Evolutionary conservation across 2,888 invertebrate genomes (phyloP).

Genomic region (Aproaerema taeniolella): DNA sequence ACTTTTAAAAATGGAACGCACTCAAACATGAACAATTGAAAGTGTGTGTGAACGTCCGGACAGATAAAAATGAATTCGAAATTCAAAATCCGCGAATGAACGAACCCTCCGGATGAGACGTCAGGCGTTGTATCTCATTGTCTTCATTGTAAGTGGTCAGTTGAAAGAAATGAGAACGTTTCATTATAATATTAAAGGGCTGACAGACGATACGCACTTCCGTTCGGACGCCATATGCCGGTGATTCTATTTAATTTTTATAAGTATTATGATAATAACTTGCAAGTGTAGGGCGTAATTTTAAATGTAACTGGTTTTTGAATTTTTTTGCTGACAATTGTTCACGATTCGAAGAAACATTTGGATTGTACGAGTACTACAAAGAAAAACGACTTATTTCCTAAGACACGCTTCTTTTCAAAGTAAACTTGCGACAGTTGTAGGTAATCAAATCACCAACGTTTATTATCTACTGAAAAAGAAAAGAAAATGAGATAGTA

Average conservation of each 20-base stretch:
- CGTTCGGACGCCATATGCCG: slow-evolving; percentile 65
- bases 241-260: slow-evolving; percentile 47
- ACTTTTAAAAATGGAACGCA: slow-evolving; percentile 19
- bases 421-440: no score
- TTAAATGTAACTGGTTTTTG: slow-evolving; percentile 20
- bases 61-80: slow-evolving; percentile 28
- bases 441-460: no score
- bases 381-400: no score
- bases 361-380: no score
- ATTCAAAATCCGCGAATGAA: slow-evolving; percentile 32
- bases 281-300: slow-evolving; percentile 27
- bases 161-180: slow-evolving; percentile 65
- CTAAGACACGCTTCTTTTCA: no score
- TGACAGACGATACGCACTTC: slow-evolving; percentile 74
- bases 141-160: slow-evolving; percentile 71
- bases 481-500: no score
- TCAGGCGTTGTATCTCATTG: slow-evolving; percentile 58
- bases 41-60: slow-evolving; percentile 3
- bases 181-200: slow-evolving; percentile 68
- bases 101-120: slow-evolving; percentile 56
- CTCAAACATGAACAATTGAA: slow-evolving; percentile 2
- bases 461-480: no score
- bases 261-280: slow-evolving; percentile 37
- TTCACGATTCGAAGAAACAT: background rate
- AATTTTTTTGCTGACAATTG: slow-evolving; percentile 4